These are phyloP conservation scores for Apogon hyalosoma DNA, from an alignment of 2,797 vertebrate genomes.

Conservation along the genomic window DNA sequence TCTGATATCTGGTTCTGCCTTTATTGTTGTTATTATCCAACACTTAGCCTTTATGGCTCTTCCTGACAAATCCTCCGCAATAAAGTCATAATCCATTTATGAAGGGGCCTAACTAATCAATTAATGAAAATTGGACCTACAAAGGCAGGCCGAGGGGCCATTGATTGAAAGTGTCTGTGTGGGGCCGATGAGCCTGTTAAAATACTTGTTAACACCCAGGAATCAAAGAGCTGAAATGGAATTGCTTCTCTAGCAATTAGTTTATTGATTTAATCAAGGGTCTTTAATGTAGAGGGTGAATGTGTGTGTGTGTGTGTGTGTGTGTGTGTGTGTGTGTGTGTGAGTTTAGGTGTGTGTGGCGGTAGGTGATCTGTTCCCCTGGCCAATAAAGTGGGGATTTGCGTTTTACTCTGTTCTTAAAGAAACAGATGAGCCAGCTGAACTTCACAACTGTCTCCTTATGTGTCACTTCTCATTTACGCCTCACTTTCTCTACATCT, in stretches of 20 bases:
- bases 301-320: slow-evolving; percentile 88
- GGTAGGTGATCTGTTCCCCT: slow-evolving; percentile 73
- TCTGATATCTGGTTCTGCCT: slow-evolving; percentile 82
- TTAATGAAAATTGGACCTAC: slow-evolving; percentile 96
- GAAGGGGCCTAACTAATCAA: slow-evolving; percentile 94
- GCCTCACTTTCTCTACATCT: slow-evolving; percentile 12
- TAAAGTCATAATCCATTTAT: slow-evolving; percentile 94
- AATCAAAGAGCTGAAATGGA: slow-evolving; percentile 94
- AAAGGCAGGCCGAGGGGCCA: slow-evolving; percentile 87
- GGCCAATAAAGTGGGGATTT: slow-evolving; percentile 80
- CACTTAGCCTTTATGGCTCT: slow-evolving; percentile 85
- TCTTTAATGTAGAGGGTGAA: slow-evolving; percentile 96
- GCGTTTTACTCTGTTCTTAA: slow-evolving; percentile 81
- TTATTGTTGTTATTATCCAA: slow-evolving; percentile 89
- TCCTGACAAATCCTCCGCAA: slow-evolving; percentile 84
- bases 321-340: slow-evolving; percentile 88
- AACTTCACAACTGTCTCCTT: slow-evolving; percentile 63
- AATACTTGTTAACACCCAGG: slow-evolving; percentile 89
- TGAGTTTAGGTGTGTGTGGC: slow-evolving; percentile 79
- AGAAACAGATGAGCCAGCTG: slow-evolving; percentile 81
- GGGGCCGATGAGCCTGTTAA: slow-evolving; percentile 87
- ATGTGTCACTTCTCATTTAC: slow-evolving; percentile 38
- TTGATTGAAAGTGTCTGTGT: slow-evolving; percentile 91
- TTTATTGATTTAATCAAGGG: slow-evolving; percentile 99
- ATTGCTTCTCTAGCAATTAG: slow-evolving; percentile 97